These are phyloP conservation scores for Chrysodeixis includens DNA, from an alignment of 2,888 invertebrate genomes.

Conservation along the genomic window DNA sequence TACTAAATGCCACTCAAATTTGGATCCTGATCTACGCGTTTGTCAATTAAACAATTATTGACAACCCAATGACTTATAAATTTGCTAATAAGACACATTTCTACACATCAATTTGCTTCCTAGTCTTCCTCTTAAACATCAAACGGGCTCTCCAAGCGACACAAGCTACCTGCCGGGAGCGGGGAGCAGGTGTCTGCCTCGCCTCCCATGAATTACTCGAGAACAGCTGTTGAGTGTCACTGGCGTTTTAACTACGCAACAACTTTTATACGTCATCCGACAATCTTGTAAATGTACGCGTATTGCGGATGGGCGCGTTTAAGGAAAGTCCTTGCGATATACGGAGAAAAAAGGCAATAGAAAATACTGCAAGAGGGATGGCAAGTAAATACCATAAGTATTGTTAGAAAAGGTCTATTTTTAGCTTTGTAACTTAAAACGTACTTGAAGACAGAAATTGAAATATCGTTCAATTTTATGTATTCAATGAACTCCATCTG, in stretches of 20 bases:
- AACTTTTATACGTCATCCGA: conserved; percentile 42
- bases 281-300: conserved; percentile 22
- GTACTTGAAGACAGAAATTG: too few relatives aligned
- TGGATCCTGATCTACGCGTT: too few relatives aligned
- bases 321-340: not conserved
- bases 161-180: conserved; percentile 41
- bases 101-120: not conserved
- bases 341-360: not conserved
- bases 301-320: conserved; percentile 17
- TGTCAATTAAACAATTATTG: not conserved
- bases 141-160: conserved; percentile 36
- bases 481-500: too few relatives aligned
- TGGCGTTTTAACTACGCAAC: conserved; percentile 61
- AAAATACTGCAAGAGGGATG: not conserved
- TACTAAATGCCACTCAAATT: too few relatives aligned
- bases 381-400: not conserved
- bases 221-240: conserved; percentile 55
- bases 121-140: conserved; percentile 17
- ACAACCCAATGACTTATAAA: conserved; percentile 3
- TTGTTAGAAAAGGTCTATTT: not conserved
- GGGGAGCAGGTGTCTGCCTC: conserved; percentile 78
- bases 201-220: conserved; percentile 73
- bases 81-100: not conserved
- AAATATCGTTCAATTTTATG: too few relatives aligned
- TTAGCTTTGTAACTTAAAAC: too few relatives aligned